phyloP scores from a whole-genome alignment of 2,113 vertebrate genomes.

The Rhabdornis inornatus region DNA sequence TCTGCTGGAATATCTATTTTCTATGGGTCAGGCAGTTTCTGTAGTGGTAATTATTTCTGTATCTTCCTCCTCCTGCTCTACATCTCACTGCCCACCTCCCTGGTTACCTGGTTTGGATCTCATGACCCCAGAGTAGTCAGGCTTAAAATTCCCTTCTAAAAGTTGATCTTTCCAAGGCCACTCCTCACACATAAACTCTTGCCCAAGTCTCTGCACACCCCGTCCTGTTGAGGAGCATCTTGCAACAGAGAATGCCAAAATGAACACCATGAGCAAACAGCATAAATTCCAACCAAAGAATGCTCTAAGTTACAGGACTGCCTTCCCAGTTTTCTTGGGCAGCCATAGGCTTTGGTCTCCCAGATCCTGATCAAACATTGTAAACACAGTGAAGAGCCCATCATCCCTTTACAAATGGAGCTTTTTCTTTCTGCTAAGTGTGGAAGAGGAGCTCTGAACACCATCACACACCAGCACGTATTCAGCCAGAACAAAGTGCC shows the following conservation, averaged over 20 bases:
- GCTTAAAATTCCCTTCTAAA: neutral
- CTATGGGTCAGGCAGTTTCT: neutral
- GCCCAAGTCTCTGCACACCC: neutral
- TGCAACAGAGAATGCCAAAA: neutral
- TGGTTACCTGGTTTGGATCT: neutral
- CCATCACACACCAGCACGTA: neutral
- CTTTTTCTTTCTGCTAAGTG: neutral
- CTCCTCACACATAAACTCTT: neutral
- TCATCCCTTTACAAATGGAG: neutral
- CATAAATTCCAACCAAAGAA: neutral
- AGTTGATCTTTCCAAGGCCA: neutral
- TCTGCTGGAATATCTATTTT: neutral
- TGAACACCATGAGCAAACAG: neutral
- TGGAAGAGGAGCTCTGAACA: neutral
- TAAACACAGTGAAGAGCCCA: neutral
- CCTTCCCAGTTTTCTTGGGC: neutral
- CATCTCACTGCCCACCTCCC: neutral
- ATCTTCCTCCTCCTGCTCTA: neutral
- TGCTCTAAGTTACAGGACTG: neutral
- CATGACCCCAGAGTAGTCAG: fast-evolving
- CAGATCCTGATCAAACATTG: neutral
- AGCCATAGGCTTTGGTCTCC: neutral
- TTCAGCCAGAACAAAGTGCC: neutral
- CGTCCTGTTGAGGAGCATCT: neutral
- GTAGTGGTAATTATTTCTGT: neutral